Conservation (phyloP, 2,888 invertebrate genomes). For the Thalpophila matura region DNA sequence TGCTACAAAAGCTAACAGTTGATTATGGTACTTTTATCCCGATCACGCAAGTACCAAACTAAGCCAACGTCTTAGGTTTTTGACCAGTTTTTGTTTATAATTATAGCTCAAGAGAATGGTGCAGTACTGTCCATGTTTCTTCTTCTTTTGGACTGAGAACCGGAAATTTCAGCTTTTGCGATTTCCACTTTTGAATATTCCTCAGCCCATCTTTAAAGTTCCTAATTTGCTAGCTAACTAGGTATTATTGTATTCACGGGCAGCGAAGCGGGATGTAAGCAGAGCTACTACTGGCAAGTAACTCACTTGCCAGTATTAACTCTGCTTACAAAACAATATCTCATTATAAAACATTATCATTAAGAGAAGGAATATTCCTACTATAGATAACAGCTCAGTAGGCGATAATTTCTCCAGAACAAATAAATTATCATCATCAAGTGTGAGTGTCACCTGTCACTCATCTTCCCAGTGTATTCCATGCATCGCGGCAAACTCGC, state of each 20-base stretch:
- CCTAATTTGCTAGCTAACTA: not conserved
- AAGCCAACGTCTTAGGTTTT: no score
- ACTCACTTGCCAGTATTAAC: not conserved
- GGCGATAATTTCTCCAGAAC: constrained; percentile 4
- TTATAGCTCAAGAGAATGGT: no score
- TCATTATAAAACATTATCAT: not conserved
- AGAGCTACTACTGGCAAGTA: no score
- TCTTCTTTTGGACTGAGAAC: no score
- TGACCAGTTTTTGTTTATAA: no score
- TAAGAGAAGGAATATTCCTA: constrained; percentile 20
- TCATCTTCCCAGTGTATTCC: constrained; percentile 10
- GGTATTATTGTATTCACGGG: not conserved
- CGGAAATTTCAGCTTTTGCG: no score
- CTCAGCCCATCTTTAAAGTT: not conserved
- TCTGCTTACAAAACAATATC: constrained; percentile 5
- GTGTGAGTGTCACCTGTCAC: not conserved
- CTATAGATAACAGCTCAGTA: not conserved
- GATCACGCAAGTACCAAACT: no score
- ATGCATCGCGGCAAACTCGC: not conserved
- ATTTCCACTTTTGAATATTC: no score
- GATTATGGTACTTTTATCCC: no score
- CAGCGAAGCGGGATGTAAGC: not conserved
- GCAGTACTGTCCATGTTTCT: no score
- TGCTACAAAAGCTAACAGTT: no score
- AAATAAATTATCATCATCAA: not conserved